Evolutionary conservation across 1,140 invertebrate genomes (phyloP), one percentile per base, ranked within the genome.

Genomic region (Brachionus paranguensis): DNA sequence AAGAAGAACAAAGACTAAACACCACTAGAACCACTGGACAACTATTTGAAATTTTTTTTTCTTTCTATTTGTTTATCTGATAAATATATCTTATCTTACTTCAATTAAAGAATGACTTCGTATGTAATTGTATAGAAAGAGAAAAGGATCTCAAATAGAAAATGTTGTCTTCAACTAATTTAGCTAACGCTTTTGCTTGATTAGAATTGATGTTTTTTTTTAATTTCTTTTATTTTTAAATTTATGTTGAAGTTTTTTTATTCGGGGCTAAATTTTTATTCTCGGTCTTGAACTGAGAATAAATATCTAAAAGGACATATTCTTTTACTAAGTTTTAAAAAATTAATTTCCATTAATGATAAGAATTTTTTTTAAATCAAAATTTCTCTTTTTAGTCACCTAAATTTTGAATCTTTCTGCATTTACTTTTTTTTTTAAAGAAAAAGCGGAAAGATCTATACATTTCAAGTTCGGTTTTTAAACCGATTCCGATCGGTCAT

Each of bases 1-100:
- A 81, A 81, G 37, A 81, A 81, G 20, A 81, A 81, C 53, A 81
- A 81, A 47, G 78, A 81, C 45, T 76, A 76, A 76, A 53, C 7
- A 20, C 68, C 33, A 72, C 41, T 29, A 68, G 27, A 72, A n/a
- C 10, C 33, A 17, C 3, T 72, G 33, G 17, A 72, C 53, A 60
- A 60, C 53, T 33, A 41, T 68, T 68, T 68, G 33, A 72, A 43
- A 43, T 72, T 72, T 76, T 76, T 76, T 76, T 50, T 76, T 76
- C 72, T 76, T 76, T 76, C 72, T 76, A 76, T 74, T 45, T 74
- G 27, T 68, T 68, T 68, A 33, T 33, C 65, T 41, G 53, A 60
- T 60, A 60, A 60, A 60, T 60, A 60, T 43, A 74, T 37, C 33
- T 29, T 43, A 74, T 74, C 33, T 68, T 68, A 68, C 65, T 68